A percentile compares a stretch with the other conserved stretches of the same genome.
Evolutionary conservation across 2,888 invertebrate genomes (phyloP).

Genomic region (Megastigmus dorsalis): DNA sequence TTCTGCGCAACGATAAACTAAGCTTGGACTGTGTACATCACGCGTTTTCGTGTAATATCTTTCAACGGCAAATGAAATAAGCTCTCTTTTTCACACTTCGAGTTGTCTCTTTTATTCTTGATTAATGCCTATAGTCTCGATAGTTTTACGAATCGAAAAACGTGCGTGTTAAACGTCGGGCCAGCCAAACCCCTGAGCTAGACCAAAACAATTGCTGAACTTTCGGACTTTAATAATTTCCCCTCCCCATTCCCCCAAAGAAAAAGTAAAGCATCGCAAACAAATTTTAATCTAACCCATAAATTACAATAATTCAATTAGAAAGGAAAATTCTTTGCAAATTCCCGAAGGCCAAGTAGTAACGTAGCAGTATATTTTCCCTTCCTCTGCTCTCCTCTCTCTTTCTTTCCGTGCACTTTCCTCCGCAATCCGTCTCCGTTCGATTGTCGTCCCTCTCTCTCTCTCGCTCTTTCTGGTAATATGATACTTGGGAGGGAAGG

Average conservation of each 20-base stretch:
- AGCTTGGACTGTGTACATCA: too few relatives aligned
- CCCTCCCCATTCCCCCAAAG: background rate
- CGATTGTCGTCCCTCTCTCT: slow-evolving; percentile 3
- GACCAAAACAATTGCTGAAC: slow-evolving; percentile 12
- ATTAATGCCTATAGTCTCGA: too few relatives aligned
- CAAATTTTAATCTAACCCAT: slow-evolving; percentile 45
- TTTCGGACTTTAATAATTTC: slow-evolving; percentile 36
- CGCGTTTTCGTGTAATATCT: too few relatives aligned
- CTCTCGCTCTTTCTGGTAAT: too few relatives aligned
- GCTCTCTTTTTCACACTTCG: too few relatives aligned
- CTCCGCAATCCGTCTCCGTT: slow-evolving; percentile 15
- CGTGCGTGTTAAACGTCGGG: too few relatives aligned
- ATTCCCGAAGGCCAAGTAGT: slow-evolving; percentile 21
- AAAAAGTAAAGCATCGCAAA: background rate
- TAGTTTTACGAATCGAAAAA: too few relatives aligned
- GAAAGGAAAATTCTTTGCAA: slow-evolving; percentile 40
- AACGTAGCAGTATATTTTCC: slow-evolving; percentile 27
- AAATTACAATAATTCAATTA: slow-evolving; percentile 54
- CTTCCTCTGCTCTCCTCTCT: background rate
- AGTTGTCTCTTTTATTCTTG: too few relatives aligned
- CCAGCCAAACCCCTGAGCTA: too few relatives aligned
- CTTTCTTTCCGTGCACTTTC: background rate
- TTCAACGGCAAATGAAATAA: too few relatives aligned
- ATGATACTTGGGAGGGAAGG: too few relatives aligned
- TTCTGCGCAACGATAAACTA: too few relatives aligned